These are phyloP conservation scores for Pseudomugil gertrudae DNA, from an alignment of 2,797 vertebrate genomes.

Conservation along the genomic window DNA sequence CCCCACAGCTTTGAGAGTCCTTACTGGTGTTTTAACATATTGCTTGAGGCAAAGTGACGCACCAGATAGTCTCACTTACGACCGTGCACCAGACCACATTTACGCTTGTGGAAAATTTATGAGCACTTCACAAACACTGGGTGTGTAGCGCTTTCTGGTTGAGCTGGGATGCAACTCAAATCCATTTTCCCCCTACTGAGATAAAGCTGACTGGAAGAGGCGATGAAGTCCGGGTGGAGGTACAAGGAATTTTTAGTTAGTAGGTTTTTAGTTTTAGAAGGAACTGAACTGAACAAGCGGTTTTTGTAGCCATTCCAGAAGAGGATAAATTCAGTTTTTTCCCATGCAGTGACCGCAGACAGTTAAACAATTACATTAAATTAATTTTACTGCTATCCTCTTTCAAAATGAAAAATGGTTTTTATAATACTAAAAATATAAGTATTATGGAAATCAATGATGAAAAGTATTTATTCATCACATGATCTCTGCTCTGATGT, in stretches of 20 bases:
- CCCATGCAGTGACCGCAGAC: no score
- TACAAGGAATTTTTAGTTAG: conserved; percentile 18
- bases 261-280: no score
- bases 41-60: conserved; percentile 58
- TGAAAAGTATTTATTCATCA: neutral
- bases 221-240: conserved; percentile 7
- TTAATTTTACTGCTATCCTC: neutral
- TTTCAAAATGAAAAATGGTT: neutral
- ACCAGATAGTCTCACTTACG: conserved; percentile 49
- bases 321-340: no score
- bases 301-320: no score
- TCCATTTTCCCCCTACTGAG: conserved; percentile 18
- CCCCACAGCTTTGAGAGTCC: conserved; percentile 52
- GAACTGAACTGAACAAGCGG: no score
- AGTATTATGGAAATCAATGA: neutral
- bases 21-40: conserved; percentile 51
- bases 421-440: neutral
- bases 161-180: conserved; percentile 31
- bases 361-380: no score
- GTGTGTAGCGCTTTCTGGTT: conserved; percentile 35
- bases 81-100: conserved; percentile 30
- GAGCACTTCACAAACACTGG: conserved; percentile 48
- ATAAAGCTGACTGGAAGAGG: conserved; percentile 2
- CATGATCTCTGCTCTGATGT: neutral
- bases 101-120: conserved; percentile 52